Percentiles rank a stretch among this genome's conserved stretches.
These are phyloP conservation scores for Ophiodon elongatus DNA, from an alignment of 2,113 vertebrate species.

Conservation along the genomic window DNA sequence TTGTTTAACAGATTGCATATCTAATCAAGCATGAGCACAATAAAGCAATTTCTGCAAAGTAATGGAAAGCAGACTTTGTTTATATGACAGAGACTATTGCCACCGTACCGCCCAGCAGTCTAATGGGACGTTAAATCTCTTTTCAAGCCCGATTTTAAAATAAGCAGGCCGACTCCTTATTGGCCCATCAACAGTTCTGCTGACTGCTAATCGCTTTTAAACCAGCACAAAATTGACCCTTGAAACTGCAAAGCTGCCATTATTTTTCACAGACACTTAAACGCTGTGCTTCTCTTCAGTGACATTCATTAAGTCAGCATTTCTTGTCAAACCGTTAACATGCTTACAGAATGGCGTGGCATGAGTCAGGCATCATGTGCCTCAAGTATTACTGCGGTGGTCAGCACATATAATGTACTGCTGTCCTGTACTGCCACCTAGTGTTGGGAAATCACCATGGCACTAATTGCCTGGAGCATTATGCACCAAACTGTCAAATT, in stretches of 20 bases:
- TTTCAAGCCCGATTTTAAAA: conserved; percentile 15
- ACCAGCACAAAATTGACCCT: not conserved
- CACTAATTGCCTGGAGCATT: not conserved
- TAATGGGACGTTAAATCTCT: conserved; percentile 18
- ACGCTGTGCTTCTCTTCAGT: not conserved
- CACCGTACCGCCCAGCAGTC: conserved; percentile 3
- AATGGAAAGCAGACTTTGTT: conserved; percentile 86
- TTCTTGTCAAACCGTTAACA: not conserved
- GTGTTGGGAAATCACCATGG: conserved; percentile 9
- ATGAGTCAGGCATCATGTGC: not conserved
- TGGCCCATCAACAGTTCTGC: conserved; percentile 4
- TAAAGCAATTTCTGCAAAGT: conserved; percentile 84
- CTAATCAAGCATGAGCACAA: conserved; percentile 83
- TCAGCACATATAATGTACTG: not conserved
- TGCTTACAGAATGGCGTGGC: not conserved
- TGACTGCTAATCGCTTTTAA: not conserved
- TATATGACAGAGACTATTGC: conserved; percentile 57
- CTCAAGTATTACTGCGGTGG: not conserved
- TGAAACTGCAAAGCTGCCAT: not conserved
- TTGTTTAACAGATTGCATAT: conserved; percentile 85
- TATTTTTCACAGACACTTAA: not conserved
- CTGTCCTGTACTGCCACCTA: conserved; percentile 64
- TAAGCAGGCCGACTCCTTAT: not conserved
- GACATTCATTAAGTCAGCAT: not conserved
- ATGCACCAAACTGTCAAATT: not conserved